Evolutionary conservation across 2,888 invertebrate genomes (phyloP).

Genomic region (Drosophila pseudotakahashii): DNA sequence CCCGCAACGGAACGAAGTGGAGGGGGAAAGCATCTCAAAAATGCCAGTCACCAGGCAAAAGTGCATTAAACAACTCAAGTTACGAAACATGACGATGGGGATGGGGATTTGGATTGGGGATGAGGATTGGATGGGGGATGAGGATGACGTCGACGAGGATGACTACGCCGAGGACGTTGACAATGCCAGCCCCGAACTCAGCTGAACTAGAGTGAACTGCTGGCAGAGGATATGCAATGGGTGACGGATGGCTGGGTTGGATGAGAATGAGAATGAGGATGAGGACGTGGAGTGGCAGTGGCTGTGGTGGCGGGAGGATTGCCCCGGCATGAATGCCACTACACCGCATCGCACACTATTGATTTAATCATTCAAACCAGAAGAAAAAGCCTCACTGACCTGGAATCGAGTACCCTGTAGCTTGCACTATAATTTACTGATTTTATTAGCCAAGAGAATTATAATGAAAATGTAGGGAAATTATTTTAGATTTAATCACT

Average conservation of each 20-base stretch:
- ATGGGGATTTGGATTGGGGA: neutral
- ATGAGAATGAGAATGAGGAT: neutral
- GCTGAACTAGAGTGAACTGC: constrained; percentile 22
- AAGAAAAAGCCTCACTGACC: constrained; percentile 12
- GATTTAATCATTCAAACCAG: constrained; percentile 42
- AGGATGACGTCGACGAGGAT: neutral
- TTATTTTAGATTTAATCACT: too few relatives aligned
- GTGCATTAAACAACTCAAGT: constrained; percentile 49
- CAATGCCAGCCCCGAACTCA: constrained; percentile 26
- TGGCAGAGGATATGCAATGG: constrained; percentile 15
- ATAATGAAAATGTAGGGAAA: too few relatives aligned
- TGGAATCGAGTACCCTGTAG: neutral
- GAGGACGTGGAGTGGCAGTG: neutral
- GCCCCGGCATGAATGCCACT: constrained; percentile 16
- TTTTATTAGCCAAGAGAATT: too few relatives aligned
- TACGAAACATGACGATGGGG: constrained; percentile 42
- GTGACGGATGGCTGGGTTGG: constrained; percentile 9
- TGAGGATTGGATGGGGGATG: neutral
- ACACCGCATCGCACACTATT: constrained; percentile 37
- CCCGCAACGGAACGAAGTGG: neutral
- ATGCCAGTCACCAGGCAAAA: constrained; percentile 43
- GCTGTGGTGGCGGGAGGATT: neutral
- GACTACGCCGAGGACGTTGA: constrained; percentile 31
- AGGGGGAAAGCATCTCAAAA: constrained; percentile 25
- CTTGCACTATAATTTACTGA: too few relatives aligned